Evolutionary conservation across 2,113 vertebrate species (phyloP).

Genomic region (Asarcornis scutulata): DNA sequence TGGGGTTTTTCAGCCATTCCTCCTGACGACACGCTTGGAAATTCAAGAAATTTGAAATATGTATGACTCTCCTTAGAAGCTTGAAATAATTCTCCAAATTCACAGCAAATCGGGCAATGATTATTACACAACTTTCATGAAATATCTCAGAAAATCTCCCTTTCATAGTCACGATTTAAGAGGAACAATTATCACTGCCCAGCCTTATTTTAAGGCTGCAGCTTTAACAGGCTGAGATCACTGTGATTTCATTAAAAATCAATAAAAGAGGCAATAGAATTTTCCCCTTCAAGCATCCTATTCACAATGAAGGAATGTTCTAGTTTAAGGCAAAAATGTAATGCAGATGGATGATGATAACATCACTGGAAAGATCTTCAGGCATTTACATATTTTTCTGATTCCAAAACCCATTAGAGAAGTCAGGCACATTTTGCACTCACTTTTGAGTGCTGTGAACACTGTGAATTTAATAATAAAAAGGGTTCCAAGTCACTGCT

Average conservation of each 20-base stretch:
- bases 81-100: background rate
- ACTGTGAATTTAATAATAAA: slow-evolving; percentile 30
- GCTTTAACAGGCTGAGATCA: background rate
- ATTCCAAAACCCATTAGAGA: slow-evolving; percentile 31
- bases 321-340: slow-evolving; percentile 33
- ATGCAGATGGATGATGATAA: slow-evolving; percentile 43
- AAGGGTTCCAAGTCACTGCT: slow-evolving; percentile 2
- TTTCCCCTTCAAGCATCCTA: background rate
- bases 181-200: slow-evolving; percentile 1
- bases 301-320: background rate
- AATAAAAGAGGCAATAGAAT: slow-evolving; percentile 43
- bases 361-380: slow-evolving; percentile 23
- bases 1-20: background rate
- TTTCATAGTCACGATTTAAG: slow-evolving; percentile 26
- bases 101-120: background rate
- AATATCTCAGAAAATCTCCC: background rate
- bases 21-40: background rate
- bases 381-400: slow-evolving; percentile 46
- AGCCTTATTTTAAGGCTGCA: slow-evolving; percentile 34
- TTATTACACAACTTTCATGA: background rate
- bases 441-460: slow-evolving; percentile 26
- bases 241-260: slow-evolving; percentile 53
- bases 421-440: slow-evolving; percentile 38
- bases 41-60: background rate
- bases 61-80: background rate